phyloP scores from a whole-genome alignment of 2,888 invertebrate species.

The Meta bourneti region DNA sequence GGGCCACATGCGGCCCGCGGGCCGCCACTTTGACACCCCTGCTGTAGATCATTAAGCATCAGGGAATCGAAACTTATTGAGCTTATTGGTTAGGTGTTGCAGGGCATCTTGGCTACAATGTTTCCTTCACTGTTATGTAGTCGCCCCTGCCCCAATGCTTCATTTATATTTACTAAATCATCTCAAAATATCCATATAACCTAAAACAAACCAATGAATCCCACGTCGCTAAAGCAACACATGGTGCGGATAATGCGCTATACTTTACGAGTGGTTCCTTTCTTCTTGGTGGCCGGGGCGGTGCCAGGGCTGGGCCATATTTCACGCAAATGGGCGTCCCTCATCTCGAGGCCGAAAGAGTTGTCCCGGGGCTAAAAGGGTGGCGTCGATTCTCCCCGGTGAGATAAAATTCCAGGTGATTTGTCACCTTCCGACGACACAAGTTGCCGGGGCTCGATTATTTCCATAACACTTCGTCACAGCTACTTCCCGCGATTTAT shows the following conservation, averaged over 20 bases:
- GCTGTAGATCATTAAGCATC: too few species aligned
- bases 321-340: conserved; percentile 55
- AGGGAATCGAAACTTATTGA: too few species aligned
- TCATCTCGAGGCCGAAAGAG: conserved; percentile 60
- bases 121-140: too few species aligned
- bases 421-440: conserved; percentile 42
- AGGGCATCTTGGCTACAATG: too few species aligned
- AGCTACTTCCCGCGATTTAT: conserved; percentile 29
- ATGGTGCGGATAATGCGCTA: too few species aligned
- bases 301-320: conserved; percentile 54
- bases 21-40: too few species aligned
- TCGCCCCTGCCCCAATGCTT: too few species aligned
- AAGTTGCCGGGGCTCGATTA: conserved; percentile 7
- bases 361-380: conserved; percentile 75
- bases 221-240: too few species aligned
- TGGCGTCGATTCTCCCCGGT: conserved; percentile 25
- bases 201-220: not conserved
- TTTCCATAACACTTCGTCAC: conserved; percentile 13
- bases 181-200: not conserved
- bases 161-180: not conserved
- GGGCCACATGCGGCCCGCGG: too few species aligned
- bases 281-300: not conserved
- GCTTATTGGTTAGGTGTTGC: too few species aligned
- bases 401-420: conserved; percentile 57
- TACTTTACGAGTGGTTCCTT: conserved; percentile 32